phyloP scores from a whole-genome alignment of 2,888 invertebrate species.

The Criorhina ranunculi region DNA sequence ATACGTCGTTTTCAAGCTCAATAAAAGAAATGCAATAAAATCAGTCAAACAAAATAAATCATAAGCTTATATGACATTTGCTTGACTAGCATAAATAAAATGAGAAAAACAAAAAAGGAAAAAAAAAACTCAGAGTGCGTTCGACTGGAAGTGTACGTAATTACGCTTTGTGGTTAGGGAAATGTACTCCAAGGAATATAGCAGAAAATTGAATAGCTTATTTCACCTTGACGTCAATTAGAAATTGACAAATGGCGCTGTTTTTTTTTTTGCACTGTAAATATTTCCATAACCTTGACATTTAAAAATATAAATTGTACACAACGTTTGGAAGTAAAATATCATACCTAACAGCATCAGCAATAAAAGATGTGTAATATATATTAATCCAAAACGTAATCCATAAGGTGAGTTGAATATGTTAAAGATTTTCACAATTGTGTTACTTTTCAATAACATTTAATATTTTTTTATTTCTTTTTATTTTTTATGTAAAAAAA shows the following conservation, averaged over 20 bases:
- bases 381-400: conserved; percentile 77
- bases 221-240: conserved; percentile 16
- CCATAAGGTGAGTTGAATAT: conserved; percentile 75
- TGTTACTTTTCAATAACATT: conserved; percentile 77
- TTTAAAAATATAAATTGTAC: not conserved
- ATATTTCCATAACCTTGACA: too few species aligned
- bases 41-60: conserved; percentile 61
- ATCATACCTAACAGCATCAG: conserved; percentile 73
- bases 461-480: conserved; percentile 69
- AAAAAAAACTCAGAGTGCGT: not conserved
- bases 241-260: not conserved
- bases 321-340: not conserved
- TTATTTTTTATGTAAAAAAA: conserved; percentile 63
- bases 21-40: conserved; percentile 58
- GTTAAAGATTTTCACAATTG: conserved; percentile 73
- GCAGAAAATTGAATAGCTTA: conserved; percentile 3
- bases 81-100: conserved; percentile 26
- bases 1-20: conserved; percentile 55
- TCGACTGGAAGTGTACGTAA: conserved; percentile 27
- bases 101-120: not conserved
- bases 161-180: conserved; percentile 17
- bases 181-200: conserved; percentile 24
- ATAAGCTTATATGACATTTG: conserved; percentile 61
- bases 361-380: conserved; percentile 71
- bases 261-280: too few species aligned